Evolutionary conservation across 2,797 vertebrate species (phyloP), one percentile per base, ranked within the genome.

Genomic region (Megalops cyprinoides): DNA sequence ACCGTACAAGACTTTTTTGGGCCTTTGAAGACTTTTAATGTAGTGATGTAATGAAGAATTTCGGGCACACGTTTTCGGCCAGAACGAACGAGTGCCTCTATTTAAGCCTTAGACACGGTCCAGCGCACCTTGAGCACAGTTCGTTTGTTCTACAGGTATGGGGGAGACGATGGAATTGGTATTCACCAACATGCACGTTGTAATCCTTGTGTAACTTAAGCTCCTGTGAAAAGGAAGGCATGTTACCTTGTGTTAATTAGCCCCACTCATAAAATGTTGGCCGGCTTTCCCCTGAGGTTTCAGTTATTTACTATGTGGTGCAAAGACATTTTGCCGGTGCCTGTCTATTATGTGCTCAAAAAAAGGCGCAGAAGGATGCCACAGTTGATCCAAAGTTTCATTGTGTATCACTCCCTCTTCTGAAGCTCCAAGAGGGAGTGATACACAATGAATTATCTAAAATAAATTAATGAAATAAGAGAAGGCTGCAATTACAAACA

Each of bases 161-260:
- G 28, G 9, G 4, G 7, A 37, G 28, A 76, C 28, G 10, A 12
- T 76, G 31, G 75, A 0, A n/a, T 39, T 76, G 48, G 18, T 18
- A 20, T 60, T 25, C 18, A 28, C 56, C 44, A 34, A 39, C 12
- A 55, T 75, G 18, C 20, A 25, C 28, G 15, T 51, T 39, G 31
- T 7, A 20, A 14, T 48, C 49, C 49, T 51, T 15, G 7, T 51
- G 71, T 39, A 53, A 55, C 4, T 31, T 53, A 42, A 44, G 1
- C 3, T 7, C 53, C 39, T 12, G 20, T 15, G 37, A 39, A 10
- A 15, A 20, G 4, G 55, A 44, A 18, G 4, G 48, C 28, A n/a
- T n/a, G n/a, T 76, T n/a, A n/a, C 12, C 49, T 56, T 53, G 49
- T 76, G 28, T 31, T 49, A 76, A 76, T 76, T 34, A 56, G 46